Percentiles rank a stretch among this genome's conserved stretches.
These are phyloP conservation scores for Formica aserva DNA, from an alignment of 2,888 invertebrate species.

Conservation along the genomic window DNA sequence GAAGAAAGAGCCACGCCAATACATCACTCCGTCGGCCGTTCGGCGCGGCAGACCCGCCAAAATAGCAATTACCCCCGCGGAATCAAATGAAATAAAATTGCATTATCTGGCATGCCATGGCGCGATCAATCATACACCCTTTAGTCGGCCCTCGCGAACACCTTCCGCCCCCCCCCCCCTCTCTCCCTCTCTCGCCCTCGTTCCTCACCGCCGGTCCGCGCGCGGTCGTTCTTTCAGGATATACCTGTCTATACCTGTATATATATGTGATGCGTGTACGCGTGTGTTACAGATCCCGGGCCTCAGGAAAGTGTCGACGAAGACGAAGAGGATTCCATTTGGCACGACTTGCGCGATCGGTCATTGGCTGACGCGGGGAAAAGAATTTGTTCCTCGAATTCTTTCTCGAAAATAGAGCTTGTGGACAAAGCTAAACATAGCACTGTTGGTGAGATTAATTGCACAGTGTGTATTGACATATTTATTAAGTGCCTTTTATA, in stretches of 20 bases:
- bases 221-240: slow-evolving; percentile 66
- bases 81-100: slow-evolving; percentile 86
- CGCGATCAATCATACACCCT: slow-evolving; percentile 85
- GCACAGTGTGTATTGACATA: not conserved
- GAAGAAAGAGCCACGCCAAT: slow-evolving; percentile 79
- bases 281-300: slow-evolving; percentile 47
- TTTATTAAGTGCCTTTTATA: not conserved
- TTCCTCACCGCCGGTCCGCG: slow-evolving; percentile 12
- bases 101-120: slow-evolving; percentile 85
- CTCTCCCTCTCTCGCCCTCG: not conserved
- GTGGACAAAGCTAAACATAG: slow-evolving; percentile 23
- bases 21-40: slow-evolving; percentile 83
- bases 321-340: slow-evolving; percentile 72
- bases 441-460: slow-evolving; percentile 43
- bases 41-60: slow-evolving; percentile 82
- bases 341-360: slow-evolving; percentile 70
- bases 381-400: slow-evolving; percentile 48
- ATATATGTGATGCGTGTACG: not conserved
- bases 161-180: slow-evolving; percentile 20
- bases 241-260: slow-evolving; percentile 70
- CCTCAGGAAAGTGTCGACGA: slow-evolving; percentile 57
- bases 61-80: slow-evolving; percentile 85
- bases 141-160: slow-evolving; percentile 69
- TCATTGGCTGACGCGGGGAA: slow-evolving; percentile 71
- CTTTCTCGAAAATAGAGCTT: slow-evolving; percentile 21